Evolutionary conservation across 2,113 vertebrate species (phyloP), one percentile per base, ranked within the genome.

Genomic region (Smithornis capensis): DNA sequence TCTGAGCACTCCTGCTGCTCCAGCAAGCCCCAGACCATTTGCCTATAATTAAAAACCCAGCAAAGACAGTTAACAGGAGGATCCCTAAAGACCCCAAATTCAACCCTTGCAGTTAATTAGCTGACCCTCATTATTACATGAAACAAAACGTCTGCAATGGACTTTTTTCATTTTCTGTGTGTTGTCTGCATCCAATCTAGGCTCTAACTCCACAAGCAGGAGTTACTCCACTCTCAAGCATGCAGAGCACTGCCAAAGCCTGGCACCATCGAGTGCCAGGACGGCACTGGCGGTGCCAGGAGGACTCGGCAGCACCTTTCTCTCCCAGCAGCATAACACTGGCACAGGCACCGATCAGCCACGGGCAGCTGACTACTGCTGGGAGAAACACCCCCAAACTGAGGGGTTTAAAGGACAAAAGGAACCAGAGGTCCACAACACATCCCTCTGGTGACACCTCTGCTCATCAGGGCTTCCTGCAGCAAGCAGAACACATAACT

Each of bases 321-420:
- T 98, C 89, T 98, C 65, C 98, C 98, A 98, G 96, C 97, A 97
- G 88, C 83, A 84, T 98, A 98, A 98, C 98, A 97, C 98, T 81
- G 87, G 28, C 97, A 12, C 76, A 91, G 89, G 97, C 97, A 98
- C 90, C 3, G 74, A 21, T 59, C 35, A 86, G 96, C 97, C 56
- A 57, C 6, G 37, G 86, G 80, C 38, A 98, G 98, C 97, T 98
- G 98, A 98, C 98, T 97, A 95, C 94, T 3, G 42, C 86, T 98
- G 98, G 97, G 53, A 59, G 5, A 9, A 73, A 56, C 19, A 7
- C 19, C 33, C 24, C 29, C 25, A 25, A 44, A 12, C 0, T 1
- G 7, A 8, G 40, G 10, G 3, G 3, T 17, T 79, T 5, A 14
- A 65, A 68, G 27, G 9, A 10, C 17, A 52, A 17, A 29, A 74